Percentiles rank a stretch among this genome's conserved stretches.
Conservation (phyloP, 2,888 invertebrate species). For the Pimpla rufipes region DNA sequence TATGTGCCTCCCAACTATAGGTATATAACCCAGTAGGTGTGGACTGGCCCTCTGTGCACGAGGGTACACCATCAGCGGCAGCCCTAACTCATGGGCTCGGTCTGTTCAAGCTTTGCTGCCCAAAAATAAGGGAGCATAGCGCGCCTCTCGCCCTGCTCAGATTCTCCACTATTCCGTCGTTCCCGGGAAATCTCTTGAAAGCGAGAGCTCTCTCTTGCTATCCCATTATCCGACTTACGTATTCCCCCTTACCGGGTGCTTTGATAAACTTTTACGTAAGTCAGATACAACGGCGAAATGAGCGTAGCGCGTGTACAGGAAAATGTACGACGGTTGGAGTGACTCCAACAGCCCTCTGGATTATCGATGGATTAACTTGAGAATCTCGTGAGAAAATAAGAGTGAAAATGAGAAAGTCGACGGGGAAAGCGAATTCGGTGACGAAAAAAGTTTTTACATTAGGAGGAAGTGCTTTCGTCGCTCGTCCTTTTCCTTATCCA, state of each 20-base stretch:
- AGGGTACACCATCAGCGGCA: conserved; percentile 39
- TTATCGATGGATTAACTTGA: conserved; percentile 70
- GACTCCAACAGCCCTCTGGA: conserved; percentile 54
- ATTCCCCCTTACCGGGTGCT: conserved; percentile 33
- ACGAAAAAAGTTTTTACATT: conserved; percentile 62
- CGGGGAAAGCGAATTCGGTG: conserved; percentile 22
- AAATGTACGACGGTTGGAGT: conserved; percentile 28
- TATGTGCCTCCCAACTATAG: conserved; percentile 45
- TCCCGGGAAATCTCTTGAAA: conserved; percentile 60
- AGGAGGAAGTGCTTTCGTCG: conserved; percentile 40
- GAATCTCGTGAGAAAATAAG: conserved; percentile 43
- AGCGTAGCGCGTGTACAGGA: background rate
- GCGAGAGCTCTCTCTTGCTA: conserved; percentile 48
- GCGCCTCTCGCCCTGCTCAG: conserved; percentile 13
- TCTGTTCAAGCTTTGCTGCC: conserved; percentile 56
- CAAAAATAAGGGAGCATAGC: conserved; percentile 54
- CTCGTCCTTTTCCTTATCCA: background rate
- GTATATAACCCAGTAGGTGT: conserved; percentile 8
- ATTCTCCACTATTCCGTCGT: conserved; percentile 55
- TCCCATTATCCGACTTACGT: conserved; percentile 64
- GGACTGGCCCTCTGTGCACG: conserved; percentile 7
- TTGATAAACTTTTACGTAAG: conserved; percentile 46
- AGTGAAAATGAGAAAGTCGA: conserved; percentile 40
- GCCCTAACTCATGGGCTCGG: conserved; percentile 55
- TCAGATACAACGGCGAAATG: conserved; percentile 44